Conservation (phyloP, 2,888 invertebrate species). For the Fragum fragum region DNA sequence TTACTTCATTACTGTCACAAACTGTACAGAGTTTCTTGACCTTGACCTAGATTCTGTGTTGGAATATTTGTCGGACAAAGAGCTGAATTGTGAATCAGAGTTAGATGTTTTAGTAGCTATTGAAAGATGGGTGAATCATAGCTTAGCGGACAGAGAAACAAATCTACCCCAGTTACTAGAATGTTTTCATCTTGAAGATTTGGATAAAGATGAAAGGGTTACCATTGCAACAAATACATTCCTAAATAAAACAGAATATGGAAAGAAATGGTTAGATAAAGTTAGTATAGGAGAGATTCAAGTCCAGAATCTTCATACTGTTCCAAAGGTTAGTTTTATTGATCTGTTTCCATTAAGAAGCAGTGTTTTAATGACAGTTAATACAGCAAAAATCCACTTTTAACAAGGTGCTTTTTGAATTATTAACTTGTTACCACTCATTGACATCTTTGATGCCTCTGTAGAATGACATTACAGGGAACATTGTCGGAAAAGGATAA, state of each 20-base stretch:
- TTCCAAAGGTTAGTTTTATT: not conserved
- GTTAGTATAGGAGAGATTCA: not conserved
- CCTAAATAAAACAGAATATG: conserved; percentile 35
- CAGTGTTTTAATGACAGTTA: no score
- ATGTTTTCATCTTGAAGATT: conserved; percentile 60
- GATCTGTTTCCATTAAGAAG: no score
- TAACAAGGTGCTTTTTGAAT: no score
- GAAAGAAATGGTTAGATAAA: conserved; percentile 26
- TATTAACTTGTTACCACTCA: no score
- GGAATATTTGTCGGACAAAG: conserved; percentile 41
- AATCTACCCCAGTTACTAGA: conserved; percentile 27
- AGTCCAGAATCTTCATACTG: not conserved
- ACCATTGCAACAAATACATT: conserved; percentile 22
- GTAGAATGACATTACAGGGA: no score
- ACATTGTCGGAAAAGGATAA: no score
- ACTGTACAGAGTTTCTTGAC: conserved; percentile 36
- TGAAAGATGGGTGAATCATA: conserved; percentile 36
- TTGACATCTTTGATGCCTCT: no score
- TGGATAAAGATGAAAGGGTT: conserved; percentile 37
- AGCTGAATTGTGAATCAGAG: conserved; percentile 52
- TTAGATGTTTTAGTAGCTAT: conserved; percentile 48
- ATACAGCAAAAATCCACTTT: no score
- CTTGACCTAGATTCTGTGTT: conserved; percentile 21
- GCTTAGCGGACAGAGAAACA: conserved; percentile 5
- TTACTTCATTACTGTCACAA: conserved; percentile 40